Evolutionary conservation across 2,888 invertebrate genomes (phyloP).

Genomic region (Conomelus anceps): DNA sequence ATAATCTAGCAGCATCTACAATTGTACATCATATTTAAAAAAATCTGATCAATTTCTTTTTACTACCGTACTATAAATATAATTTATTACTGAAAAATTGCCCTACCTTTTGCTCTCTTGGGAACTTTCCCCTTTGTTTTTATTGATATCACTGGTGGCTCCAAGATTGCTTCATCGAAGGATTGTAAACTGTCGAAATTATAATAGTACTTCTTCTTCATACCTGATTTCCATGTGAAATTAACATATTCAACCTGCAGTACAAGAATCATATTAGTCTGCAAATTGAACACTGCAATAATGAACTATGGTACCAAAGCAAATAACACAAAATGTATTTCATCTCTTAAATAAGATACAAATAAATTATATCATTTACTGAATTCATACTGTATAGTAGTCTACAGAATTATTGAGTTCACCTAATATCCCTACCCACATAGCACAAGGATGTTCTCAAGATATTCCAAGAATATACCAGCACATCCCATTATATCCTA

Average conservation of each 20-base stretch:
- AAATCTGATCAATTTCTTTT: no score
- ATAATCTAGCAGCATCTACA: no score
- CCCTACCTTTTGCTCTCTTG: slow-evolving; percentile 71
- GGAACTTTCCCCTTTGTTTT: slow-evolving; percentile 80
- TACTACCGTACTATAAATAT: no score
- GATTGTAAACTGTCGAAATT: slow-evolving; percentile 81
- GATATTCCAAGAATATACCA: no score
- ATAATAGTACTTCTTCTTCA: slow-evolving; percentile 74
- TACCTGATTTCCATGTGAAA: slow-evolving; percentile 83
- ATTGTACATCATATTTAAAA: no score
- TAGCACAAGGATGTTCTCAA: no score
- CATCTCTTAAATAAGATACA: no score
- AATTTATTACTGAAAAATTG: neutral
- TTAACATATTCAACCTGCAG: slow-evolving; percentile 63
- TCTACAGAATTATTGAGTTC: no score
- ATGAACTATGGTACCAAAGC: neutral
- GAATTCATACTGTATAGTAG: no score
- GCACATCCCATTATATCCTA: no score
- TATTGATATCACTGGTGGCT: slow-evolving; percentile 82
- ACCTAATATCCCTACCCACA: no score
- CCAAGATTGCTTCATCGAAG: slow-evolving; percentile 72
- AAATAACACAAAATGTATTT: neutral
- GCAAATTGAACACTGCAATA: neutral
- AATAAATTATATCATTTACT: no score
- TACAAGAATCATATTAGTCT: slow-evolving; percentile 4